Evolutionary conservation across 2,797 vertebrate species (phyloP).

Genomic region (Schizopygopsis pylzovi): DNA sequence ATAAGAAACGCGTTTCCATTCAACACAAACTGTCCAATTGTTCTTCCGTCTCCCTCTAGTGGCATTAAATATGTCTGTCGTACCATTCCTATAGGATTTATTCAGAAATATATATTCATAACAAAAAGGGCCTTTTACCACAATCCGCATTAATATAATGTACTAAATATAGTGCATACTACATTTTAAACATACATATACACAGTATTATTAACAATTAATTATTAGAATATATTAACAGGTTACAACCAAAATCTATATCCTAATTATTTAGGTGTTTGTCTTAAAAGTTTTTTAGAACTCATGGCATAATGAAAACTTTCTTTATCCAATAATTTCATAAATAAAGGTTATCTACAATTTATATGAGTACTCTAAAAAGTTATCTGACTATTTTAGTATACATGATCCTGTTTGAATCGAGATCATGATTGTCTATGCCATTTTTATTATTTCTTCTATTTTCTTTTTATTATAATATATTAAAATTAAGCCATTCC

Average conservation of each 20-base stretch:
- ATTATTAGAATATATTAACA: not conserved
- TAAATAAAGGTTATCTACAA: not conserved
- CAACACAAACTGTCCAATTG: not conserved
- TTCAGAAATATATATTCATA: not conserved
- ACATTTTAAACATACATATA: not conserved
- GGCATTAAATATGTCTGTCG: not conserved
- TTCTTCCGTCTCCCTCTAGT: constrained; percentile 11
- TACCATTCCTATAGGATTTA: not conserved
- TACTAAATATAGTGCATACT: not conserved
- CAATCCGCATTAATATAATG: not conserved
- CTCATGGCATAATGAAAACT: not conserved
- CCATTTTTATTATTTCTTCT: not conserved
- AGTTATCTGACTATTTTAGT: not conserved
- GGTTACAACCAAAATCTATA: not conserved
- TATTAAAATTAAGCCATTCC: not conserved
- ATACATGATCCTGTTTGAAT: not conserved
- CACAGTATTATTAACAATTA: not conserved
- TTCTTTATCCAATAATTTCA: not conserved
- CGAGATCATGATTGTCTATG: not conserved
- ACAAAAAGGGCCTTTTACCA: not conserved
- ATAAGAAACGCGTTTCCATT: not conserved
- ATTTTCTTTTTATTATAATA: not conserved
- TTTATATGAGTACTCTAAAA: too few species aligned
- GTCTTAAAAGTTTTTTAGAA: not conserved
- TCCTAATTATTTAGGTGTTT: not conserved